Evolutionary conservation across 2,113 vertebrate genomes (phyloP).

Genomic region (Larimichthys polyactis): DNA sequence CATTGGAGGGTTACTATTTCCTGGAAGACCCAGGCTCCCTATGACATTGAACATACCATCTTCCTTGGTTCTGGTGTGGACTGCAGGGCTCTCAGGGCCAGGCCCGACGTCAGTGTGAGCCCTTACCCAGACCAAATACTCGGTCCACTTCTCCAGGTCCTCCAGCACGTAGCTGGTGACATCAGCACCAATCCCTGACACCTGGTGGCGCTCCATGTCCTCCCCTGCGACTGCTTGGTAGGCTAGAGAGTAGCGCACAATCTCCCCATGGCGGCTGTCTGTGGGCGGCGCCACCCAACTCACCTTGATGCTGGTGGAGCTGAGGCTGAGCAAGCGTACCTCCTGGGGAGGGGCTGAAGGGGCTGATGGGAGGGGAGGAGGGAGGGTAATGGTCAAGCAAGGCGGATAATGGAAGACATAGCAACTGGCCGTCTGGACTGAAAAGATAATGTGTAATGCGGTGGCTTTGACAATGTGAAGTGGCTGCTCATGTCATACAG

Average conservation of each 20-base stretch:
- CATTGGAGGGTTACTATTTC: constrained; percentile 8
- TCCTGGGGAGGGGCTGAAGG: constrained; percentile 95
- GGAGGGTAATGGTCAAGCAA: constrained; percentile 86
- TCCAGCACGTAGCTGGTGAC: constrained; percentile 91
- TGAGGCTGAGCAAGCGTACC: constrained; percentile 89
- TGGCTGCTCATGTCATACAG: background rate
- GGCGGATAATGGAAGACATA: constrained; percentile 81
- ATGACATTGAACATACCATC: constrained; percentile 89
- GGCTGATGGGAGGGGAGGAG: constrained; percentile 82
- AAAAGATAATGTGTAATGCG: background rate
- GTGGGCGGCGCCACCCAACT: constrained; percentile 94
- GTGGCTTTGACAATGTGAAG: background rate
- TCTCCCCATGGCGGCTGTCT: constrained; percentile 89
- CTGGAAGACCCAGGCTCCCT: background rate
- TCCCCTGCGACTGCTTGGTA: constrained; percentile 90
- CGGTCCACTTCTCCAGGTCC: constrained; percentile 95
- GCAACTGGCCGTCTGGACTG: constrained; percentile 67
- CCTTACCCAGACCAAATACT: constrained; percentile 94
- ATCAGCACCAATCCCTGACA: constrained; percentile 88
- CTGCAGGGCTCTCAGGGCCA: constrained; percentile 89
- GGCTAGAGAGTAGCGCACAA: constrained; percentile 91
- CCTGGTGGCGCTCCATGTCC: constrained; percentile 89
- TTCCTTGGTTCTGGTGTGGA: constrained; percentile 90
- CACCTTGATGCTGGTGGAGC: constrained; percentile 95
- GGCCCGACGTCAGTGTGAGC: constrained; percentile 93